Conservation (phyloP, 2,113 vertebrate species). For the Arvicanthis niloticus region DNA sequence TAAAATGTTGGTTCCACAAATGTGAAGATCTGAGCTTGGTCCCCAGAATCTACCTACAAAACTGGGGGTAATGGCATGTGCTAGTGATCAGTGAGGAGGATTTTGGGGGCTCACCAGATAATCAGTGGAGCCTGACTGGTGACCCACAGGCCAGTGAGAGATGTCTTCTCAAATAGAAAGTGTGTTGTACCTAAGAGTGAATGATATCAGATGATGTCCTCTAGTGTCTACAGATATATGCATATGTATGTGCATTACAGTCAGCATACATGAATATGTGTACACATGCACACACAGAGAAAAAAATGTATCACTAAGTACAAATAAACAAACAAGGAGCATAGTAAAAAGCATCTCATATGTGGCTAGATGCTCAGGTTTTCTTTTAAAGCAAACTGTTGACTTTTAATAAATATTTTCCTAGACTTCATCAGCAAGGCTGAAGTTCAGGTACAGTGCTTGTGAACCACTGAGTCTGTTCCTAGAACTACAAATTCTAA, state of each 20-base stretch:
- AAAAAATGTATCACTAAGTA: neutral
- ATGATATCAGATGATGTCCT: too few relatives aligned
- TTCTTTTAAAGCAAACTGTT: neutral
- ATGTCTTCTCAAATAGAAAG: neutral
- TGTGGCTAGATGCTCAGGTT: neutral
- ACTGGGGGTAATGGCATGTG: too few relatives aligned
- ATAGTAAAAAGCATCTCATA: neutral
- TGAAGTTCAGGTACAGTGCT: neutral
- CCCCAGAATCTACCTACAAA: neutral
- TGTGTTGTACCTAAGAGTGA: neutral
- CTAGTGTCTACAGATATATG: neutral
- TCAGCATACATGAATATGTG: neutral
- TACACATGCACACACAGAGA: neutral
- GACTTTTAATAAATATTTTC: slow-evolving; percentile 56
- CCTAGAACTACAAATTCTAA: neutral
- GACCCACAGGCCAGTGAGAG: neutral
- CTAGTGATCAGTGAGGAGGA: neutral
- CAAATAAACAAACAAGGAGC: neutral
- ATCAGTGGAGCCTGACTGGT: neutral
- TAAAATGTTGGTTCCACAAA: neutral
- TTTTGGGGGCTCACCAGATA: neutral
- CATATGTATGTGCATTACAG: neutral
- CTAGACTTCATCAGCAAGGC: neutral
- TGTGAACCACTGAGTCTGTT: too few relatives aligned
- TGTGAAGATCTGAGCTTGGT: neutral